phyloP scores from a whole-genome alignment of 2,888 invertebrate genomes.

The Tricholauxania praeusta region DNA sequence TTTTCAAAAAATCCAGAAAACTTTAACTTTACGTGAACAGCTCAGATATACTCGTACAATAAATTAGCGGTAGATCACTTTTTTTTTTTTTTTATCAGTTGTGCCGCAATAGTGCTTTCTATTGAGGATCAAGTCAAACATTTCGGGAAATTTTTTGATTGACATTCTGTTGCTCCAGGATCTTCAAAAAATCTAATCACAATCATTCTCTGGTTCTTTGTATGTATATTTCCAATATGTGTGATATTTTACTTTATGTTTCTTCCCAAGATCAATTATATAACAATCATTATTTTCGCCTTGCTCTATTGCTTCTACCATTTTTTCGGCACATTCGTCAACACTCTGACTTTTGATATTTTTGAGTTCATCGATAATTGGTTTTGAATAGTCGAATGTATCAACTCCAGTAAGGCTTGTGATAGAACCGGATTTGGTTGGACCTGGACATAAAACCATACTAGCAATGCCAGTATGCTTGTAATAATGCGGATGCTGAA shows the following conservation, averaged over 20 bases:
- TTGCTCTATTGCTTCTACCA: constrained; percentile 58
- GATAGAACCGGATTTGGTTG: constrained; percentile 38
- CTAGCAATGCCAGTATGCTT: constrained; percentile 40
- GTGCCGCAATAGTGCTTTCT: too few relatives aligned
- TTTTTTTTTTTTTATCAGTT: too few relatives aligned
- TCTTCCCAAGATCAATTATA: constrained; percentile 58
- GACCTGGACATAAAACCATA: constrained; percentile 43
- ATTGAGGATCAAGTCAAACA: too few relatives aligned
- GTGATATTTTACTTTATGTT: constrained; percentile 46
- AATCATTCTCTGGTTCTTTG: too few relatives aligned
- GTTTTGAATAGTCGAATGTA: constrained; percentile 43
- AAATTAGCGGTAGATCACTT: too few relatives aligned
- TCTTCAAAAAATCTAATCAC: too few relatives aligned
- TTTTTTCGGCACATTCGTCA: constrained; percentile 56
- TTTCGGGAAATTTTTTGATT: too few relatives aligned
- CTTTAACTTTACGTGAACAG: too few relatives aligned
- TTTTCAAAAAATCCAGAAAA: too few relatives aligned
- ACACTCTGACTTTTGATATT: constrained; percentile 36
- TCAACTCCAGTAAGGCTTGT: constrained; percentile 35
- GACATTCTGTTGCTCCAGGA: too few relatives aligned
- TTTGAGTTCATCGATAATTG: constrained; percentile 39
- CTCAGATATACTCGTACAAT: too few relatives aligned
- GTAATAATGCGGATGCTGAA: constrained; percentile 41
- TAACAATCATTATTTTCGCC: constrained; percentile 63
- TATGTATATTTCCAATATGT: constrained; percentile 11